Conservation (phyloP, 2,797 vertebrate species). For the Fringilla coelebs region DNA sequence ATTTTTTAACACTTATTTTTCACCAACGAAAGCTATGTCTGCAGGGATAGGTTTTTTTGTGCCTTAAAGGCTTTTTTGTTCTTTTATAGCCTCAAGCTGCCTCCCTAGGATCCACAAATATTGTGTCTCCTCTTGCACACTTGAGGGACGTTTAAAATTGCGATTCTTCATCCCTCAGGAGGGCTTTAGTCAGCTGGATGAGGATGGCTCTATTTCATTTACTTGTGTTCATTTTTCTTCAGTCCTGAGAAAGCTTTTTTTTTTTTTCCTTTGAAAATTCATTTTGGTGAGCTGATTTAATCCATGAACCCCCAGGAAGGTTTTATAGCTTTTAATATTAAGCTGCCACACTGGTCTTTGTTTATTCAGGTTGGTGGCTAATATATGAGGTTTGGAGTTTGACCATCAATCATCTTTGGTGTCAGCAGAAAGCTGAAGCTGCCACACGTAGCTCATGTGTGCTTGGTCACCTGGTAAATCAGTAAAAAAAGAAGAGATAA, state of each 20-base stretch:
- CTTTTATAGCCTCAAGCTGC: conserved; percentile 9
- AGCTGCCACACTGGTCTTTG: conserved; percentile 45
- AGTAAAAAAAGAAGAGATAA: background rate
- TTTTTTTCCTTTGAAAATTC: background rate
- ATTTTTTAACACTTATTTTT: conserved; percentile 27
- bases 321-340: conserved; percentile 66
- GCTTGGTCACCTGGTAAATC: background rate
- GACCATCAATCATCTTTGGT: conserved; percentile 47
- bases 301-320: conserved; percentile 50
- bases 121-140: conserved; percentile 22
- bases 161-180: conserved; percentile 51
- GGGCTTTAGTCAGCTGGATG: conserved; percentile 35
- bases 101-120: conserved; percentile 4
- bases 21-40: background rate
- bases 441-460: background rate
- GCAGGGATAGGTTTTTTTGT: background rate
- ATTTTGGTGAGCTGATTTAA: conserved; percentile 61
- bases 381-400: conserved; percentile 23
- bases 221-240: background rate
- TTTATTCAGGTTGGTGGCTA: conserved; percentile 61
- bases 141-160: conserved; percentile 38
- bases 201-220: conserved; percentile 49
- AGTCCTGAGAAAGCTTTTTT: background rate
- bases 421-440: background rate
- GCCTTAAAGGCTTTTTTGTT: conserved; percentile 49